Evolutionary conservation across 2,888 invertebrate genomes (phyloP).

Genomic region (Watsonalla cultraria): DNA sequence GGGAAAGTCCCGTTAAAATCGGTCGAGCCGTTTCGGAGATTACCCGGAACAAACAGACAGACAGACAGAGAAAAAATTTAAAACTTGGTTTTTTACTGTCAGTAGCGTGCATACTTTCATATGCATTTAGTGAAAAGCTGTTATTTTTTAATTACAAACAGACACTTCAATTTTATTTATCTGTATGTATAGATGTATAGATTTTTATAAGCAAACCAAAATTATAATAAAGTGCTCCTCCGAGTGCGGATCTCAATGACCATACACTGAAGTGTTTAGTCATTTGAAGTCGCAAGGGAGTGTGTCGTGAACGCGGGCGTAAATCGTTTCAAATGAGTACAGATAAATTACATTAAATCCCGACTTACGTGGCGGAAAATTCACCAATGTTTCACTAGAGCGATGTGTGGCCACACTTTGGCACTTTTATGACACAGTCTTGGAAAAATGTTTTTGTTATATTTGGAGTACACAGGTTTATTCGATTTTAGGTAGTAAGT

Average conservation of each 20-base stretch:
- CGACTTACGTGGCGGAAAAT: conserved; percentile 58
- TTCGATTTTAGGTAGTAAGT: background rate
- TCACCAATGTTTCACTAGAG: conserved; percentile 41
- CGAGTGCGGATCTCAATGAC: background rate
- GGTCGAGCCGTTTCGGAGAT: too few relatives aligned
- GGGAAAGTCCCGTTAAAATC: too few relatives aligned
- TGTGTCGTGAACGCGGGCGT: conserved; percentile 36
- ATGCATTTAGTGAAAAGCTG: too few relatives aligned
- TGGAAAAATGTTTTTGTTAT: background rate
- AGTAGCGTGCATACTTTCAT: too few relatives aligned
- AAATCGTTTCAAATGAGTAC: conserved; percentile 63
- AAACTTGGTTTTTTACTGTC: too few relatives aligned
- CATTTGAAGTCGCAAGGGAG: conserved; percentile 9
- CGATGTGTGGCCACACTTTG: conserved; percentile 21
- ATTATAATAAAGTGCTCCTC: too few relatives aligned
- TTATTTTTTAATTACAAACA: too few relatives aligned
- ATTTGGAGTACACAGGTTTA: background rate
- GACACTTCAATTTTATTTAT: too few relatives aligned
- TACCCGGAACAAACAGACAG: too few relatives aligned
- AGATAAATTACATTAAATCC: conserved; percentile 67
- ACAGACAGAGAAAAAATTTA: too few relatives aligned
- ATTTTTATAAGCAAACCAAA: too few relatives aligned
- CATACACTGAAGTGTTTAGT: background rate
- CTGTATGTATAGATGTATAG: too few relatives aligned
- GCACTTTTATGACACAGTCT: background rate